Evolutionary conservation across 2,797 vertebrate genomes (phyloP), one percentile per base, ranked within the genome.

Genomic region (Gobionotothen gibberifrons): DNA sequence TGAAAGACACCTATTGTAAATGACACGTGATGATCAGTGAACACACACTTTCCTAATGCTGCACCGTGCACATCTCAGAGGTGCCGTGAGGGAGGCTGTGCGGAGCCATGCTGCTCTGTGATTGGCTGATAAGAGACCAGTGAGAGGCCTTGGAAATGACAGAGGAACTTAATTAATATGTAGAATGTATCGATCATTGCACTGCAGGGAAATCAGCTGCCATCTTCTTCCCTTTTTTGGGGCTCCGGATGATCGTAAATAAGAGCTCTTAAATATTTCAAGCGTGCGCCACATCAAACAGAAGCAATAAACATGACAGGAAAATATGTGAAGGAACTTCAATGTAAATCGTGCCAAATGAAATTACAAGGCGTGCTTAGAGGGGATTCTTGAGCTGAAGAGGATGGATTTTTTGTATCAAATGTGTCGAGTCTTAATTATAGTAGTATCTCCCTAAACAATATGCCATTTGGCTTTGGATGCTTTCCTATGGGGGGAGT

Each of bases 121-220:
- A 86, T 84, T 79, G 84, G 79, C 69, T 58, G 46, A 74, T 62
- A 63, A 80, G 56, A 72, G 51, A 72, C 15, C 80, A 62, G 76
- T 51, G 65, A 64, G 61, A 54, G 84, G 82, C 82, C 87, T 86
- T 87, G 81, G 84, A 68, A 76, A 64, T 92, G 89, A 92, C 83
- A 93, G 86, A 21, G 36, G 70, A 88, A 92, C 83, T 90, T 91
- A 93, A 94, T 93, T 91, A 93, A 90, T 93, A 84, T 71, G 90
- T 89, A 83, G 88, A 92, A 93, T 93, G 91, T 90, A 93, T 95
- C 88, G 91, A 93, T 93, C 87, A 88, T 61, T 49, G 82, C 82
- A 89, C 89, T 82, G 76, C 83, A 49, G 90, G 90, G 90, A 93
- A 92, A 94, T 89, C 77, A 86, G 54, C 84, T 82, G 72, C 69